Conservation (phyloP, 2,113 vertebrate species). For the Vicugna pacos region DNA sequence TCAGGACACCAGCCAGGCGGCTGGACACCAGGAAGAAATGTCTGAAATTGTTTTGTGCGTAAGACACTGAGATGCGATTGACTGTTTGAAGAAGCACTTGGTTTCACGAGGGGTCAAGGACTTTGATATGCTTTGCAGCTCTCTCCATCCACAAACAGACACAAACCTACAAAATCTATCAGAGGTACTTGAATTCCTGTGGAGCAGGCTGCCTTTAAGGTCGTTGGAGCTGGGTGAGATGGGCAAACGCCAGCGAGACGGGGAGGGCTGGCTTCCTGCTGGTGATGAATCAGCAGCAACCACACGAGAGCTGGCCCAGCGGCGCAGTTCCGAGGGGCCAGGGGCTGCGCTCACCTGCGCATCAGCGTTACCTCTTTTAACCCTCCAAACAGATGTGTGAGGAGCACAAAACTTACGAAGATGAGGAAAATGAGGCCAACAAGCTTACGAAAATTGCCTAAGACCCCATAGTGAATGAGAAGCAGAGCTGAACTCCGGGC, state of each 20-base stretch:
- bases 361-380: neutral
- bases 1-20: fast-evolving
- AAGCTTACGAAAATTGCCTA: neutral
- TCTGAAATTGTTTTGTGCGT: neutral
- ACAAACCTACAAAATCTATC: neutral
- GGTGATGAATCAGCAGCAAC: neutral
- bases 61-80: neutral
- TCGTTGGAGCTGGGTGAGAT: neutral
- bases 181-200: neutral
- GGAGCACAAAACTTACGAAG: neutral
- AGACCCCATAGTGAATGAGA: neutral
- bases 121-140: neutral
- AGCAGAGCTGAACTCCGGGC: neutral
- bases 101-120: neutral
- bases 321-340: neutral
- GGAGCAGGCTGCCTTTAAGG: neutral
- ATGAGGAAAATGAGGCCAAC: neutral
- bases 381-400: neutral
- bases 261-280: neutral
- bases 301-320: too few relatives aligned
- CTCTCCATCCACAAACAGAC: neutral
- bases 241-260: neutral
- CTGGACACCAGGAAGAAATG: neutral
- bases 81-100: neutral
- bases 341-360: neutral